Evolutionary conservation across 1,140 invertebrate genomes (phyloP).

Genomic region (Chelonus insularis): DNA sequence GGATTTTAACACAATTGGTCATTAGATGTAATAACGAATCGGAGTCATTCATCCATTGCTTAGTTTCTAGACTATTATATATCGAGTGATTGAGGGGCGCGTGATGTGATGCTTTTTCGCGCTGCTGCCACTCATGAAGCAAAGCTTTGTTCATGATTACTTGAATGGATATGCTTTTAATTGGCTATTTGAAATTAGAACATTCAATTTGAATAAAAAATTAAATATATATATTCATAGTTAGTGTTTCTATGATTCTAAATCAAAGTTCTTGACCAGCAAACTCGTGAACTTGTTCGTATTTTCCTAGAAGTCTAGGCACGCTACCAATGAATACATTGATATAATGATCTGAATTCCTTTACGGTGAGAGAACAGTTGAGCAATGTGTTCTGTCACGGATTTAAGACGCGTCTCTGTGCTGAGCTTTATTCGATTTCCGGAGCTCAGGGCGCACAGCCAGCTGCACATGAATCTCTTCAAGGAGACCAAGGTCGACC

Average conservation of each 20-base stretch:
- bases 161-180: neutral
- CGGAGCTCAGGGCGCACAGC: conserved; percentile 16
- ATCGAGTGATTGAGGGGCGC: conserved; percentile 8
- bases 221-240: no score
- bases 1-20: conserved; percentile 28
- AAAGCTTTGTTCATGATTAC: neutral
- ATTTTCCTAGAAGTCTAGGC: neutral
- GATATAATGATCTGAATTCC: conserved; percentile 42
- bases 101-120: conserved; percentile 15
- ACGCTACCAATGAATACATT: conserved; percentile 29
- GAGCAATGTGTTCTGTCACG: conserved; percentile 2
- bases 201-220: neutral
- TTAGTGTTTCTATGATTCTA: no score
- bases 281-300: conserved; percentile 6
- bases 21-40: conserved; percentile 32
- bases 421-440: conserved; percentile 12
- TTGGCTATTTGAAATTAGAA: no score
- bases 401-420: neutral
- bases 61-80: neutral
- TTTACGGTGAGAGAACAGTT: conserved; percentile 35
- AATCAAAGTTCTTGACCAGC: neutral
- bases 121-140: neutral
- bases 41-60: conserved; percentile 20
- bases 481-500: conserved; percentile 17
- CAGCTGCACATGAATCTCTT: conserved; percentile 7